A percentile compares a stretch with the other conserved stretches of the same genome.
phyloP scores from a whole-genome alignment of 2,888 invertebrate genomes.

The Pollenia labialis region DNA sequence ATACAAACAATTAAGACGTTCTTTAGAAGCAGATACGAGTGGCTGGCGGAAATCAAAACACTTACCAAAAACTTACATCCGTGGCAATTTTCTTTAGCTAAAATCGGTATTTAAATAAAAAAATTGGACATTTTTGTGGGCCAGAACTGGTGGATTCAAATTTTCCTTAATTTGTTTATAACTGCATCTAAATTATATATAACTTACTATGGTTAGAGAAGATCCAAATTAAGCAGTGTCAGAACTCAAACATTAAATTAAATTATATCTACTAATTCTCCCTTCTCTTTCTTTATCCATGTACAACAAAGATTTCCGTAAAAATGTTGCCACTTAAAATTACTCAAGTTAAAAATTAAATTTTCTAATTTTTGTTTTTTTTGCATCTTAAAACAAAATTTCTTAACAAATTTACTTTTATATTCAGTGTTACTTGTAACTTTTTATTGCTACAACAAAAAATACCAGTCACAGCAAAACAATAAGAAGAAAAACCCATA shows the following conservation, averaged over 20 bases:
- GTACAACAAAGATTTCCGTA: not conserved
- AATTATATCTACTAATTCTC: not conserved
- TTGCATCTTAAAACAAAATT: not conserved
- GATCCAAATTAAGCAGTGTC: too few species aligned
- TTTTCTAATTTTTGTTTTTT: not conserved
- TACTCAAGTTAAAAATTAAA: constrained; percentile 36
- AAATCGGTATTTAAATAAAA: too few species aligned
- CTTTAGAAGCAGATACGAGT: too few species aligned
- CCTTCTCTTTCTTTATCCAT: not conserved
- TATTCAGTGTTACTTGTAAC: constrained; percentile 56
- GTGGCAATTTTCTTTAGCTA: too few species aligned
- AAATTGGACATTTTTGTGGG: too few species aligned
- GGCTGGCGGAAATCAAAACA: too few species aligned
- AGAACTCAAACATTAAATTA: not conserved
- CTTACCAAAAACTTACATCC: too few species aligned
- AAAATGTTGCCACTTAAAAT: constrained; percentile 3
- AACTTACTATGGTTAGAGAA: too few species aligned
- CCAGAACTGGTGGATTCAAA: too few species aligned
- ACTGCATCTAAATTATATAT: too few species aligned
- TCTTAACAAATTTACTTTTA: constrained; percentile 33
- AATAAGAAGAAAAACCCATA: constrained; percentile 36
- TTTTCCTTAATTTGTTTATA: too few species aligned
- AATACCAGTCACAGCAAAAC: constrained; percentile 6
- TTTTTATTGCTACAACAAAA: constrained; percentile 56
- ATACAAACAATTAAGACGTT: too few species aligned